Evolutionary conservation across 2,888 invertebrate species (phyloP), one percentile per base, ranked within the genome.

Genomic region (Drosophila testacea): DNA sequence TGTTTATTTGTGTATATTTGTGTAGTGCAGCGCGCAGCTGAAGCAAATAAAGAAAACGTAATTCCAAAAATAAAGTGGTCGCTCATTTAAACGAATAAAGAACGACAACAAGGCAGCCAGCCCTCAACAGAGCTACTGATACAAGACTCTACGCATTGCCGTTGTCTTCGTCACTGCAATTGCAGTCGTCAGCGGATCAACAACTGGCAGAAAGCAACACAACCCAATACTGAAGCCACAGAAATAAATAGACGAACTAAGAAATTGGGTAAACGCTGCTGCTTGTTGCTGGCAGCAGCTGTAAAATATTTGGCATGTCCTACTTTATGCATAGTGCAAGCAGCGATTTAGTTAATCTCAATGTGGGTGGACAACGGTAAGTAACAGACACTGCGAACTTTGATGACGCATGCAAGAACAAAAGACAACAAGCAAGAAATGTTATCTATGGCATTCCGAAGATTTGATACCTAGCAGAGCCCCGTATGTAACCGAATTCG

Each of bases 291-390:
- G 36, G 30, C 52, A 38, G 70, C 70, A 67, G 64, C 67, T 59
- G 60, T 57, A 38, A 70, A 56, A 56, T 32, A 46, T 44, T 66
- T 67, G 77, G 61, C 64, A 92, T 92, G 92, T 89, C 92, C 79
- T 90, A 91, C 79, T 91, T 90, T 79, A 82, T 89, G 68, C 89
- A 90, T 72, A 83, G 84, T 55, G 89, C 90, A 27, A 91, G 77
- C 71, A 89, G 90, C 60, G 93, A 93, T 93, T 98, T 99, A 83
- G 95, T 99, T 69, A 96, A 98, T 93, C 94, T 99, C 79, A 99
- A 99, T 93, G 97, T 99, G 80, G 99, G 99, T 68, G 99, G 99
- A 73, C 97, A 96, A 89, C 96, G 96, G 98, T 98, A 94, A 93
- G 92, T 73, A 34, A 11, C 57, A 16, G 6, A 41, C 7, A 48